These are phyloP conservation scores for Chelon labrosus DNA, from an alignment of 2,797 vertebrate genomes.

Conservation along the genomic window DNA sequence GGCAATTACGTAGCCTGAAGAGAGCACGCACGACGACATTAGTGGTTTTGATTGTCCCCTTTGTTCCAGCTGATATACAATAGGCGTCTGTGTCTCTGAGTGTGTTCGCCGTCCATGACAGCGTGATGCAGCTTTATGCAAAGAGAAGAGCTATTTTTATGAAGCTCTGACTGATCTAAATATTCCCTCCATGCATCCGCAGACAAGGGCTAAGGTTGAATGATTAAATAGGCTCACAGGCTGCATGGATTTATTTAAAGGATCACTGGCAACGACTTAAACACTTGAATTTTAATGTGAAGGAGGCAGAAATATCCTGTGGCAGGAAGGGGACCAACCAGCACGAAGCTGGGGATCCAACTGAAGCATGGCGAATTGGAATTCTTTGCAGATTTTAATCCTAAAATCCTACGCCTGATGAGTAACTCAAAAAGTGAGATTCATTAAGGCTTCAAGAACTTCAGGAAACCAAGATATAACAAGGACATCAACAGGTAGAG, in stretches of 20 bases:
- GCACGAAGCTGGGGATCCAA: no score
- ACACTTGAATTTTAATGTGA: no score
- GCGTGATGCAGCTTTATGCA: neutral
- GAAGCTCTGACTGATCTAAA: neutral
- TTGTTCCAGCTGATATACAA: constrained; percentile 10
- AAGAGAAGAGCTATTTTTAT: constrained; percentile 27
- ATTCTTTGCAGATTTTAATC: no score
- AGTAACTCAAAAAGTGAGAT: no score
- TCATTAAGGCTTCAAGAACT: no score
- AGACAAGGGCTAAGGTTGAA: neutral
- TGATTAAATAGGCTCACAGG: neutral
- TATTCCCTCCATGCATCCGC: neutral
- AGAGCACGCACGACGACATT: constrained; percentile 10
- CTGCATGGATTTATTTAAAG: neutral
- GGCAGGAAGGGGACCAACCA: no score
- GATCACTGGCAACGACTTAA: no score
- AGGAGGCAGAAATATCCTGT: no score
- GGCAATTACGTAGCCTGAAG: constrained; percentile 33
- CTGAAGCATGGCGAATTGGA: no score
- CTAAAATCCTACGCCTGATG: no score
- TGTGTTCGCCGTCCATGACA: constrained; percentile 2
- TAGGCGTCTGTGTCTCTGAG: neutral
- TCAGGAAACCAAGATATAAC: no score
- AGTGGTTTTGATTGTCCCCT: constrained; percentile 15
- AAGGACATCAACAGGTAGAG: no score